Evolutionary conservation across 2,113 vertebrate species (phyloP).

Genomic region (Notothenia coriiceps): DNA sequence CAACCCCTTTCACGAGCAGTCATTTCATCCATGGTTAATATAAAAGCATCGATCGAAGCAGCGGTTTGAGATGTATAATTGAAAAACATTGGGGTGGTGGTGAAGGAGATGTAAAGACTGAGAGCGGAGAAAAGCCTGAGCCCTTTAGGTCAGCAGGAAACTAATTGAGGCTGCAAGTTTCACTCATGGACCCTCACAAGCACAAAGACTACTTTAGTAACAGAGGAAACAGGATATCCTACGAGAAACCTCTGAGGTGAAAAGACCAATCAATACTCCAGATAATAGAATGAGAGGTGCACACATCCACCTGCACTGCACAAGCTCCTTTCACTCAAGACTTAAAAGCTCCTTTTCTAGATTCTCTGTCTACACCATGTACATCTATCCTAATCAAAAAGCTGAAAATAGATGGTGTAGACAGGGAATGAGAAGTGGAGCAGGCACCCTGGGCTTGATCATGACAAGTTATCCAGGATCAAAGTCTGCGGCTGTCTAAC

Average conservation of each 20-base stretch:
- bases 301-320: neutral
- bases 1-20: neutral
- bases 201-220: constrained; percentile 23
- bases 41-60: neutral
- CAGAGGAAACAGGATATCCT: constrained; percentile 25
- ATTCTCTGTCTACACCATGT: constrained; percentile 34
- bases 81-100: neutral
- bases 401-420: constrained; percentile 60
- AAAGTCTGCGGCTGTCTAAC: constrained; percentile 51
- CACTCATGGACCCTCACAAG: constrained; percentile 25
- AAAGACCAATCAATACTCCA: constrained; percentile 35
- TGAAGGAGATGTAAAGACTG: neutral
- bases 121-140: constrained; percentile 1
- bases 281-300: constrained; percentile 32
- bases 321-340: constrained; percentile 5
- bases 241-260: constrained; percentile 12
- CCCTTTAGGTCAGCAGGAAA: constrained; percentile 41
- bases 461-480: constrained; percentile 56
- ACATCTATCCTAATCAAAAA: constrained; percentile 52
- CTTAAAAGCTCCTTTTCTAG: constrained; percentile 39
- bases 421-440: constrained; percentile 69
- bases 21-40: neutral
- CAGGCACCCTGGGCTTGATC: constrained; percentile 62
- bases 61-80: neutral
- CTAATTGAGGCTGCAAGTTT: constrained; percentile 57